phyloP scores from a whole-genome alignment of 2,113 vertebrate genomes.

The Tragelaphus buxtoni region DNA sequence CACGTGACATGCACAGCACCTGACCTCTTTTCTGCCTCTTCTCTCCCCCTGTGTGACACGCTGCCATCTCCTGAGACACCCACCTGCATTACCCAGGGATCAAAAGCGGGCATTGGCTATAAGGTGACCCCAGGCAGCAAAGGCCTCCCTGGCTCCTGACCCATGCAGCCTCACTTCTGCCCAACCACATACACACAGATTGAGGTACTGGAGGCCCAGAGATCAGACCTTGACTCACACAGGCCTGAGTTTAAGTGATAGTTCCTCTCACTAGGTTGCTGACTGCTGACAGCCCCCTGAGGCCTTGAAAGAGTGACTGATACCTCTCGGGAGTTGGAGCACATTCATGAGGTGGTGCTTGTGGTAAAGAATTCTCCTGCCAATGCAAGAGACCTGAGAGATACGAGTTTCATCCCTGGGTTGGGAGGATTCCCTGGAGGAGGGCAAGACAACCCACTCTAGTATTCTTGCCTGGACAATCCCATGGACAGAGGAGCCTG shows the following conservation, averaged over 20 bases:
- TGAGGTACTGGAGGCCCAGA: not conserved
- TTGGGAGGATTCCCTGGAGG: not conserved
- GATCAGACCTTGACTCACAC: not conserved
- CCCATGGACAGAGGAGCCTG: not conserved
- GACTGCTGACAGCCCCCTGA: not conserved
- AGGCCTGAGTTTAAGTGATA: not conserved
- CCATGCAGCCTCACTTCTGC: accelerated
- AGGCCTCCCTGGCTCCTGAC: not conserved
- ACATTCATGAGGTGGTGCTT: not conserved
- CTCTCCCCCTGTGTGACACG: not conserved
- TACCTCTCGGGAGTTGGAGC: accelerated
- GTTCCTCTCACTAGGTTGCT: not conserved
- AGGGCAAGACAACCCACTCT: not conserved
- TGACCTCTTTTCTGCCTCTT: not conserved
- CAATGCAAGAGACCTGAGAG: not conserved
- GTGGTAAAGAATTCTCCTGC: not conserved
- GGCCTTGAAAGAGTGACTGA: not conserved
- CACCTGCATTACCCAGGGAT: not conserved
- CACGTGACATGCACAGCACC: accelerated
- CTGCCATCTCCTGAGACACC: not conserved
- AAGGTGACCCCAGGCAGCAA: not conserved
- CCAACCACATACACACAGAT: not conserved
- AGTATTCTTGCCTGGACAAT: not conserved
- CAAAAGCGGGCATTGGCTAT: accelerated
- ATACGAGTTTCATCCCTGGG: not conserved